Base-by-base conservation (phyloP, 2,113 vertebrate genomes). In the Sander vitreus region DNA sequence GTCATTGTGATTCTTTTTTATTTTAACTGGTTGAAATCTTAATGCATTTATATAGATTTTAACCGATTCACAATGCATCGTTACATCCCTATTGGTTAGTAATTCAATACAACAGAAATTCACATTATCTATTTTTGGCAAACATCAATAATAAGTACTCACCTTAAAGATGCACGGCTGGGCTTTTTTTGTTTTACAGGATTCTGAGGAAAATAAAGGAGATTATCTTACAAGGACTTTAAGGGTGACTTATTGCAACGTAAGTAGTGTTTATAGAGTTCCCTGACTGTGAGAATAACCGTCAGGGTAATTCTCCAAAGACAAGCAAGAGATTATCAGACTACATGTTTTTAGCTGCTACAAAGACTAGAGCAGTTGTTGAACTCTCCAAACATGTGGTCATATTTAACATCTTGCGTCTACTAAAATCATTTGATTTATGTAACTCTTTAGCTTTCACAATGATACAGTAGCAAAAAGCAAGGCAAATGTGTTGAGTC, bases 201-300 rank as follows among this genome's bases (percentile, higher is more conserved):
- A 96, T 85, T 93, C 93, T 12, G 97, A 98, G 82, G 95, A 96
- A 75, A 95, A 82, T 78, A 98, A 95, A 93, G 96, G 93, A 1
- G 96, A 98, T 78, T 99, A 97, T 63, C 71, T 96, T 72, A 96
- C 96, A 48, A 96, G 97, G 88, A 96, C 83, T 25, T 92, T 99
- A 81, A 96, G 96, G 86, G 87, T 96, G 91, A 96, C 96, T 39
- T 95, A 96, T 92, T 90, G 85, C 0, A 94, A 92, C 67, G 98
- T 98, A 95, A 97, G 97, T 88, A 33, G 1, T 72, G 51, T 84
- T 80, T 76, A 57, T 16, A 25, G 13, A 11, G 12, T 67, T 66
- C 36, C 2, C 25, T 21, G 4, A 72, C 25, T 71, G 39, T 84
- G 25, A 55, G 69, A 76, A 55, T 19, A 39, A 43, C 15, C 59